A percentile compares a stretch with the other conserved stretches of the same genome.
Conservation (phyloP, 2,888 invertebrate species). For the Sphaerophoria taeniata region DNA sequence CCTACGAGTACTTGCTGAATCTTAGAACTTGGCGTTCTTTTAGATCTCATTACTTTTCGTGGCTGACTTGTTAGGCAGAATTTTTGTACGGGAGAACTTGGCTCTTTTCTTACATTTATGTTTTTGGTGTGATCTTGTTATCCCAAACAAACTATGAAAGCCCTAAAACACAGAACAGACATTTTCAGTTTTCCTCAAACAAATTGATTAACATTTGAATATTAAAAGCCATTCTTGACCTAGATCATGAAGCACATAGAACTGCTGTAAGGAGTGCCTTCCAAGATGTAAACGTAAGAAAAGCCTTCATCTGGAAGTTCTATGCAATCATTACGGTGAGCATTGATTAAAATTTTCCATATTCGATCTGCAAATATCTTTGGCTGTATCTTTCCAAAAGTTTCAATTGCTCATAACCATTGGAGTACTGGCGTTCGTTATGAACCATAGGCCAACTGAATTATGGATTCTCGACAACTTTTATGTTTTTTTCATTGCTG, state of each 20-base stretch:
- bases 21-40: too few relatives aligned
- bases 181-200: not conserved
- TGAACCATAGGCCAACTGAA: constrained; percentile 86
- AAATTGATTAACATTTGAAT: not conserved
- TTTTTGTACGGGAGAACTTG: too few relatives aligned
- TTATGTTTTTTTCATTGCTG: constrained; percentile 76
- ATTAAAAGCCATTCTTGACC: not conserved
- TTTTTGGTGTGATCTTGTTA: too few relatives aligned
- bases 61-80: too few relatives aligned
- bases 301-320: constrained; percentile 81
- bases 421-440: constrained; percentile 89
- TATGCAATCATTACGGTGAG: constrained; percentile 81
- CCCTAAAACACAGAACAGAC: not conserved
- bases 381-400: constrained; percentile 82
- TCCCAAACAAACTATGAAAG: too few relatives aligned
- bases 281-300: constrained; percentile 80
- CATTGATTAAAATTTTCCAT: not conserved
- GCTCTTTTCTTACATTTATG: too few relatives aligned
- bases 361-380: not conserved
- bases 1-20: too few relatives aligned
- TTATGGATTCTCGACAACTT: constrained; percentile 83
- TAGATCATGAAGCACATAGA: constrained; percentile 31
- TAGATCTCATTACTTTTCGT: too few relatives aligned
- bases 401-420: constrained; percentile 91
- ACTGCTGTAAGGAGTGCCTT: constrained; percentile 72